Conservation (phyloP, 1,140 invertebrate species). For the Drosophila bocki region DNA sequence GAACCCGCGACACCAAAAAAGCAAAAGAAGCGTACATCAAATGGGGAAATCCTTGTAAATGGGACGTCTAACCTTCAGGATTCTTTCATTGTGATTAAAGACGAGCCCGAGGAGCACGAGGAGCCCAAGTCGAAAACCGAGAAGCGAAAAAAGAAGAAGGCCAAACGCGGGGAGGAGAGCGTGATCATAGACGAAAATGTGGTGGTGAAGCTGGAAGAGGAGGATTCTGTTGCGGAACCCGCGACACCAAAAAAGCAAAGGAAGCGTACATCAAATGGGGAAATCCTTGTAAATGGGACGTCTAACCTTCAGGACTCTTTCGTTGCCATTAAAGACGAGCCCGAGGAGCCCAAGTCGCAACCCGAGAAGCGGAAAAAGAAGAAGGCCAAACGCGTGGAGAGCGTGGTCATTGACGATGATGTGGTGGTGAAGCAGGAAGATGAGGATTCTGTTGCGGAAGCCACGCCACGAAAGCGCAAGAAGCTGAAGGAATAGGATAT, state of each 20-base stretch:
- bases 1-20: background rate
- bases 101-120: background rate
- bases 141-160: slow-evolving; percentile 1
- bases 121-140: background rate
- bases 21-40: slow-evolving; percentile 8
- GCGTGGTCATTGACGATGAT: background rate
- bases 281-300: background rate
- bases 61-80: background rate
- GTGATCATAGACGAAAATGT: background rate
- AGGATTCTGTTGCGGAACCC: background rate
- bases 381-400: background rate
- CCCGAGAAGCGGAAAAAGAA: slow-evolving; percentile 1
- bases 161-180: background rate
- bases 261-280: slow-evolving; percentile 4
- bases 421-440: slow-evolving; percentile 4
- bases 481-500: slow-evolving; percentile 4
- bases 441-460: background rate
- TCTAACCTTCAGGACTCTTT: too few relatives aligned
- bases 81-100: background rate
- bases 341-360: background rate
- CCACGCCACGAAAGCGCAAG: background rate
- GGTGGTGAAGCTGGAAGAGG: slow-evolving; percentile 1
- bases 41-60: background rate
- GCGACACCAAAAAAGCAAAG: too few relatives aligned
- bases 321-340: background rate